phyloP scores from a whole-genome alignment of 2,113 vertebrate genomes.

The Antechinus stuartii region DNA sequence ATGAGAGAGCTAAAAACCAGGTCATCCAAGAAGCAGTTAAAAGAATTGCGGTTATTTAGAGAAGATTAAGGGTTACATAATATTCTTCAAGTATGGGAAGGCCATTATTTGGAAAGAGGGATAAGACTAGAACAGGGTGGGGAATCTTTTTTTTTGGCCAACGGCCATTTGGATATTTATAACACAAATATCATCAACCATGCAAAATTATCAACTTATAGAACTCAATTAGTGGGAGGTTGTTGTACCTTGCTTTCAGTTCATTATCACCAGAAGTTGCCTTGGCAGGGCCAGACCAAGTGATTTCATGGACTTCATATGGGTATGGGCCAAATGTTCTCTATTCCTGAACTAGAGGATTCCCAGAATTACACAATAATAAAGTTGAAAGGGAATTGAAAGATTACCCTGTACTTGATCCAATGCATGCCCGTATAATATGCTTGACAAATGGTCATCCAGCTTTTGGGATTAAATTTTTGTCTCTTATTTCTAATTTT shows the following conservation, averaged over 20 bases:
- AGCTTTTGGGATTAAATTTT: not conserved
- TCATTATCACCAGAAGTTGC: too few species aligned
- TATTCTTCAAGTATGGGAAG: not conserved
- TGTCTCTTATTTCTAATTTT: not conserved
- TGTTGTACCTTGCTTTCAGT: too few species aligned
- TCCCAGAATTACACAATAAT: not conserved
- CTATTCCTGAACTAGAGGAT: not conserved
- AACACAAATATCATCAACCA: too few species aligned
- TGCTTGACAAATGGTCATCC: not conserved
- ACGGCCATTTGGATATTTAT: too few species aligned
- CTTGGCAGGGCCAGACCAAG: too few species aligned
- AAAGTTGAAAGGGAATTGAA: not conserved
- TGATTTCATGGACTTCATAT: too few species aligned
- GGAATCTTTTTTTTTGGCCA: too few species aligned
- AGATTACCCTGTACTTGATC: not conserved
- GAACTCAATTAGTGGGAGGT: too few species aligned
- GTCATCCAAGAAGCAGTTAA: not conserved
- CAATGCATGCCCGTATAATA: not conserved
- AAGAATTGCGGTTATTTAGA: not conserved
- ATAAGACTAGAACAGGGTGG: not conserved
- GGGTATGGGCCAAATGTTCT: too few species aligned
- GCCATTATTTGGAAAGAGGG: not conserved
- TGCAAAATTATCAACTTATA: too few species aligned
- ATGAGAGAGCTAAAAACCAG: not conserved
- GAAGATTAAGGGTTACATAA: not conserved